Conservation (phyloP, 1,140 invertebrate genomes). For the Cyclina sinensis region DNA sequence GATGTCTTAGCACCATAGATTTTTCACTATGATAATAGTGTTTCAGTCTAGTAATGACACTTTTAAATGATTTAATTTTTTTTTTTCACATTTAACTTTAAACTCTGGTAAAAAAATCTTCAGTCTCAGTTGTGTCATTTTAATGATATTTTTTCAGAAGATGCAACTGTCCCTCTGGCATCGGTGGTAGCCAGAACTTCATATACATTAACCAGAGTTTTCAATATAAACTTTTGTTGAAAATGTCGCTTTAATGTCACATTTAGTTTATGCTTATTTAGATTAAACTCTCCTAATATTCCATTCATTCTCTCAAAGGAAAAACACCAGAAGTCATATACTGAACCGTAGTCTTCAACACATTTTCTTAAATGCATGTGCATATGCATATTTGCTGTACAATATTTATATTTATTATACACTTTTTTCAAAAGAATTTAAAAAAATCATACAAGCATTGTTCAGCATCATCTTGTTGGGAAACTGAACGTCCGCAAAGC, state of each 20-base stretch:
- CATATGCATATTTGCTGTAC: slow-evolving; percentile 15
- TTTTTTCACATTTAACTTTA: too few relatives aligned
- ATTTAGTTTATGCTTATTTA: slow-evolving; percentile 9
- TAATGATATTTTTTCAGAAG: too few relatives aligned
- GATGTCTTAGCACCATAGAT: too few relatives aligned
- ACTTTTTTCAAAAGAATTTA: slow-evolving; percentile 17
- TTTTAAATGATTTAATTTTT: too few relatives aligned
- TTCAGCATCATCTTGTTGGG: not conserved
- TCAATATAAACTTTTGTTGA: not conserved
- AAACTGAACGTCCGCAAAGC: not conserved
- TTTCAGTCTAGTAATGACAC: too few relatives aligned
- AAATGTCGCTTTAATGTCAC: slow-evolving; percentile 1
- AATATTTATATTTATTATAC: slow-evolving; percentile 9
- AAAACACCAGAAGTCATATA: slow-evolving; percentile 5
- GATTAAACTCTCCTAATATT: not conserved
- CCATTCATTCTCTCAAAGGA: slow-evolving; percentile 20
- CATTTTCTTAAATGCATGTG: not conserved
- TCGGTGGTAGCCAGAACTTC: too few relatives aligned
- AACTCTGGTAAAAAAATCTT: too few relatives aligned
- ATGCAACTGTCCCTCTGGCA: too few relatives aligned
- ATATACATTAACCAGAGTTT: not conserved
- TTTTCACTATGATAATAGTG: too few relatives aligned
- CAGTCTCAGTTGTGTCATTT: too few relatives aligned
- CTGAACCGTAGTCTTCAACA: slow-evolving; percentile 2
- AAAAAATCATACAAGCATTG: slow-evolving; percentile 16